These are phyloP conservation scores for Philopotamus ludificatus DNA, from an alignment of 1,140 invertebrate species.

Conservation along the genomic window DNA sequence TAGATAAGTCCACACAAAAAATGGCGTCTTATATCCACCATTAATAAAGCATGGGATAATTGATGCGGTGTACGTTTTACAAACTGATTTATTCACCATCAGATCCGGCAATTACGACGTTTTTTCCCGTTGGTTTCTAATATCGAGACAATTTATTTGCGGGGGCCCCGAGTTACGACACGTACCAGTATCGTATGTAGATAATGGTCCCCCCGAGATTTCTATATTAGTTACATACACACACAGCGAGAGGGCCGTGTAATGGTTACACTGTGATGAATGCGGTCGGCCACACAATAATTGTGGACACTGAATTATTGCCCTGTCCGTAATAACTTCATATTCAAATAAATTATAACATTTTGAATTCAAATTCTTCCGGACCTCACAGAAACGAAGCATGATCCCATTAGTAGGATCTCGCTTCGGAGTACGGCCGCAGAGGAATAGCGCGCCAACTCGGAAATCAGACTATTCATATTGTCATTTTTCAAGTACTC, in stretches of 20 bases:
- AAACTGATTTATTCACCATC: no score
- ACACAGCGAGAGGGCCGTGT: no score
- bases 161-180: neutral
- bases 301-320: slow-evolving; percentile 12
- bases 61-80: no score
- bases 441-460: neutral
- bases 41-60: no score
- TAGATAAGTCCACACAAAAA: no score
- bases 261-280: slow-evolving; percentile 15
- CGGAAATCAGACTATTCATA: neutral
- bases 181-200: no score
- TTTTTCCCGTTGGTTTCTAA: no score
- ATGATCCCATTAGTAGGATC: slow-evolving; percentile 33
- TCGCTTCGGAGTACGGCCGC: neutral
- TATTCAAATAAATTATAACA: slow-evolving; percentile 41
- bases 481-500: no score
- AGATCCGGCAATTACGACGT: no score
- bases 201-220: slow-evolving; percentile 1
- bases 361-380: slow-evolving; percentile 34
- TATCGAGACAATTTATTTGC: neutral
- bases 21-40: no score
- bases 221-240: slow-evolving; percentile 7
- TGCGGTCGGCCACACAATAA: slow-evolving; percentile 8
- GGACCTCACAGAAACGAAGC: slow-evolving; percentile 37
- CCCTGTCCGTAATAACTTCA: slow-evolving; percentile 37